Evolutionary conservation across 2,797 vertebrate species (phyloP).

Genomic region (Clarias fuscus): DNA sequence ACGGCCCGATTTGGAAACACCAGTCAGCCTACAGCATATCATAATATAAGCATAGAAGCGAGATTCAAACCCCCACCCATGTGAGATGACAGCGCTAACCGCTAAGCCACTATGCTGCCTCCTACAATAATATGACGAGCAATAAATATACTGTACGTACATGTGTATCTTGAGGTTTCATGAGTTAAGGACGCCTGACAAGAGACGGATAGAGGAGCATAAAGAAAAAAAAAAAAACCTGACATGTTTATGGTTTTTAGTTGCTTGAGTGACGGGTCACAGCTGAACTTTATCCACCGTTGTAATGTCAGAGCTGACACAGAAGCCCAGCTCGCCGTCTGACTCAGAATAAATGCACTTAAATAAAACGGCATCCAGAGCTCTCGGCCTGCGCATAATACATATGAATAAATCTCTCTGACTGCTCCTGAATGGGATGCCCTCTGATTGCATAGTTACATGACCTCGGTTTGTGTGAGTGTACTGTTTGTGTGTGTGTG

Average conservation of each 20-base stretch:
- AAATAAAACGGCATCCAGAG: constrained; percentile 7
- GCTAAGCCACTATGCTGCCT: too few relatives aligned
- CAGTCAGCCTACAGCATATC: too few relatives aligned
- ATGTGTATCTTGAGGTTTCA: background rate
- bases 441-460: background rate
- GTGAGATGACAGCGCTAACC: too few relatives aligned
- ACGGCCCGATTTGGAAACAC: too few relatives aligned
- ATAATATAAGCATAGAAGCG: too few relatives aligned
- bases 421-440: constrained; percentile 17
- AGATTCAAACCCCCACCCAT: too few relatives aligned
- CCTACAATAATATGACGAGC: too few relatives aligned
- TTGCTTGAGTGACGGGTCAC: background rate
- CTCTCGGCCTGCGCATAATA: background rate
- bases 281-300: constrained; percentile 3
- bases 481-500: background rate
- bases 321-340: background rate
- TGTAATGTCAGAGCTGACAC: constrained; percentile 36
- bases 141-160: too few relatives aligned
- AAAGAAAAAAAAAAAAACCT: background rate
- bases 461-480: background rate
- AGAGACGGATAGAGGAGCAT: background rate
- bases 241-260: constrained; percentile 7
- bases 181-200: background rate
- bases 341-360: constrained; percentile 39
- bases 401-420: constrained; percentile 24